A percentile compares a stretch with the other conserved stretches of the same genome.
These are phyloP conservation scores for Brachionus paranguensis DNA, from an alignment of 1,140 invertebrate genomes.

Conservation along the genomic window DNA sequence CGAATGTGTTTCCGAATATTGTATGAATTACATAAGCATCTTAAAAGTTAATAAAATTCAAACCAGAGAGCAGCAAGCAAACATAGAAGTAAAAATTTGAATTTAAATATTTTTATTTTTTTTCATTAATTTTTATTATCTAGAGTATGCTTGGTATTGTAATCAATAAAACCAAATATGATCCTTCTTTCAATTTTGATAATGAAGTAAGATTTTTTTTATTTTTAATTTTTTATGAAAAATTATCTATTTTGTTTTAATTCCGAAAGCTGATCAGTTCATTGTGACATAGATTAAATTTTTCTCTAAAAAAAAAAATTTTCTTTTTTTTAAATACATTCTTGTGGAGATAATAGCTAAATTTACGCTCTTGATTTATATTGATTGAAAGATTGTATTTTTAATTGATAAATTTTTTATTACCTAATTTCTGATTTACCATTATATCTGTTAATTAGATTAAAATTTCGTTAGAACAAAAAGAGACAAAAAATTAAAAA, in stretches of 20 bases:
- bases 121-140: slow-evolving; percentile 17
- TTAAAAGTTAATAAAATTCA: slow-evolving; percentile 51
- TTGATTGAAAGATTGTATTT: too few species aligned
- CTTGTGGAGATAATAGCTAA: too few species aligned
- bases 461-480: too few species aligned
- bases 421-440: too few species aligned
- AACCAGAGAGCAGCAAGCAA: slow-evolving; percentile 47
- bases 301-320: too few species aligned
- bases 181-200: slow-evolving; percentile 59
- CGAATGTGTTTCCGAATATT: slow-evolving; percentile 57
- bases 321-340: too few species aligned
- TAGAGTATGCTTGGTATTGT: slow-evolving; percentile 57
- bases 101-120: background rate
- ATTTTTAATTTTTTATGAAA: background rate
- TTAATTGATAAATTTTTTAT: too few species aligned
- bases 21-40: slow-evolving; percentile 59
- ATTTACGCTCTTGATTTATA: too few species aligned
- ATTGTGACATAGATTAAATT: too few species aligned
- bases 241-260: background rate
- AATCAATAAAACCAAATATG: slow-evolving; percentile 60
- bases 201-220: slow-evolving; percentile 51
- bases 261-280: too few species aligned
- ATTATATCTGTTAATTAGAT: too few species aligned
- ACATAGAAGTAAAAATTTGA: slow-evolving; percentile 50
- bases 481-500: too few species aligned